Evolutionary conservation across 1,140 invertebrate genomes (phyloP), one percentile per base, ranked within the genome.

Genomic region (Thaumetopoea pityocampa): DNA sequence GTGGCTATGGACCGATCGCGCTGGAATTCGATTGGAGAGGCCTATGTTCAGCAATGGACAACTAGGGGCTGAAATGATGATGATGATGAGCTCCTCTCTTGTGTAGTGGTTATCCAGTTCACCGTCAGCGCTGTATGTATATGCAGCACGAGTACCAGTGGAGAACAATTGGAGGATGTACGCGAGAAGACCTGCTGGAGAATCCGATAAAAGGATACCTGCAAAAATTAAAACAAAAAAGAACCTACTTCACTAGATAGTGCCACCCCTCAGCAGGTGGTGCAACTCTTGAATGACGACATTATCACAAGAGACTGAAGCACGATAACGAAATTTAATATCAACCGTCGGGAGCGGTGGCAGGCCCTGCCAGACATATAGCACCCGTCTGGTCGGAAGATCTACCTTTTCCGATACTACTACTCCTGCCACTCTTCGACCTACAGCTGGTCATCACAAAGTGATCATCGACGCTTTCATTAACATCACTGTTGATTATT

Each of bases 161-260:
- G 91, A 91, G 68, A 95, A 95, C 73, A 96, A 95, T 68, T 97
- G 94, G 2, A 96, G 79, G 10, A 96, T 90, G 56, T 95, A 96
- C 2, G 89, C 90, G 0, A 93, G 90, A 8, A 92, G 27, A 16
- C 63, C 69, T 4, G 88, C 85, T 0, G 94, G 94, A 16, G 90
- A 90, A 38, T 91, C 87, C 5, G 70, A 62, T 16, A 93, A 52
- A 0, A 85, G 88, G 7, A 86, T 69, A 32, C 90, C 90, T 78
- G 40, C n/a, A n/a, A 9, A 42, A 61, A 42, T 5, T 79, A 9
- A 10, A 3, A 26, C 1, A 26, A 12, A 22, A 26, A 7, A 1
- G 4, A 5, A 29, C 3, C 15, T 3, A 22, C 7, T 5, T 11
- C 14, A 9, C 5, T 9, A 12, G 10, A 5, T 4, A 12, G 12